Base-by-base conservation (phyloP, 2,888 invertebrate species). In the Endotricha flammealis region DNA sequence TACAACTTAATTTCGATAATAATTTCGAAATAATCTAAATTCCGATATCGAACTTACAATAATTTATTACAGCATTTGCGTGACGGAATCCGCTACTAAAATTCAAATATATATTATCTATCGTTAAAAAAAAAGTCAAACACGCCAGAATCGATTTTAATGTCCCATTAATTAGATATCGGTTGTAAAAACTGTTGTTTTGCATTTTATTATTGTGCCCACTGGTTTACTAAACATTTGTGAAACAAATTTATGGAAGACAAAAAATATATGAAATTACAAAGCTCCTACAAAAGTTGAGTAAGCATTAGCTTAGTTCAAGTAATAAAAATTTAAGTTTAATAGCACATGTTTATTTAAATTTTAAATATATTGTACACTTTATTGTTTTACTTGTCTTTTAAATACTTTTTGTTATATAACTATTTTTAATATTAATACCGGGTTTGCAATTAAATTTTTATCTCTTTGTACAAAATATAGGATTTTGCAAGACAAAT, bases 181-280 rank as follows among this genome's bases (percentile, higher is more conserved):
- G 34, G 23, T 31, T 12, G 35, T 38, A 36, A 38, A n/a, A 39
- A 11, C 30, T 8, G 23, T 36, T 32, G 38, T 41, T 42, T 41
- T 38, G 41, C 23, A 36, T 45, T 41, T 46, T 46, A 42, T 32
- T 35, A 34, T 39, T 27, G 14, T 36, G 30, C 42, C 40, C 31
- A 39, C 14, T 37, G 24, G 12, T 27, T 17, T 20, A 30, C 16
- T 38, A 34, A 38, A 38, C 22, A 9, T 25, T 14, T 32, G 14
- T 16, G 8, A n/a, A n/a, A 11, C n/a, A 11, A 27, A 33, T 33
- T 33, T 33, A 33, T 33, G 11, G 8, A 8, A 20, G 20, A 20
- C 6, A 20, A 2, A 20, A 2, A 20, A 4, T 8, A 20, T n/a
- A 4, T 20, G 20, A 6, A 20, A 20, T n/a, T n/a, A n/a, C n/a